These are phyloP conservation scores for Orchesella flavescens DNA, from an alignment of 2,888 invertebrate species.

Conservation along the genomic window DNA sequence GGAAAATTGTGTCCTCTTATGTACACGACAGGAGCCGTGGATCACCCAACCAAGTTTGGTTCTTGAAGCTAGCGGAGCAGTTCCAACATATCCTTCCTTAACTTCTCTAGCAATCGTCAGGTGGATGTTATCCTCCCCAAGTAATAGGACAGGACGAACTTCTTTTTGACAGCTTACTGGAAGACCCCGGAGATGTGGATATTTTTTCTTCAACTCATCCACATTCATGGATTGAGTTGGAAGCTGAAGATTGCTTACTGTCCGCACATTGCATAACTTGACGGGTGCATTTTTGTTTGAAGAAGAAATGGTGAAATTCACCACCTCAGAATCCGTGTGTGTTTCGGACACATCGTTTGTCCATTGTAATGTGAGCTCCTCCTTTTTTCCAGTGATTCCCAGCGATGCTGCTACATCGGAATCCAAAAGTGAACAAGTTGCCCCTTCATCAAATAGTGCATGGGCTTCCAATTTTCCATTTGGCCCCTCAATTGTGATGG, in stretches of 20 bases:
- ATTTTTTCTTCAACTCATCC: background rate
- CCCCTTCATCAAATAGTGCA: slow-evolving; percentile 59
- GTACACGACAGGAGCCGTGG: background rate
- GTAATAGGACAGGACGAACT: background rate
- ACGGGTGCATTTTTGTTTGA: background rate
- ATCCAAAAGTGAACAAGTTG: slow-evolving; percentile 40
- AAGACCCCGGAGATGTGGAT: background rate
- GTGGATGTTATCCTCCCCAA: slow-evolving; percentile 27
- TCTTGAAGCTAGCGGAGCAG: slow-evolving; percentile 2
- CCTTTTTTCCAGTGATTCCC: slow-evolving; percentile 24
- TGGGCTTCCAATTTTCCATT: slow-evolving; percentile 1
- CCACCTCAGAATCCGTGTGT: background rate
- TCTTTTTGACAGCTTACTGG: background rate
- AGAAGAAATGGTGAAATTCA: background rate
- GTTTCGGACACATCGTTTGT: background rate
- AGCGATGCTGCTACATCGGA: slow-evolving; percentile 29
- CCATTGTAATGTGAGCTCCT: background rate
- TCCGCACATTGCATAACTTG: background rate
- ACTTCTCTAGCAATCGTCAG: slow-evolving; percentile 28
- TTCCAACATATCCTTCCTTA: background rate
- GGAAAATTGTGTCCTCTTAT: no score
- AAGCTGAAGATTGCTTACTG: slow-evolving; percentile 16
- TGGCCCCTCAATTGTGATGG: slow-evolving; percentile 42
- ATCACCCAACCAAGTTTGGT: slow-evolving; percentile 41
- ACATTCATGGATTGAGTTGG: slow-evolving; percentile 5